Base-by-base conservation (phyloP, 1,140 invertebrate genomes). In the Zaprionus africanus region DNA sequence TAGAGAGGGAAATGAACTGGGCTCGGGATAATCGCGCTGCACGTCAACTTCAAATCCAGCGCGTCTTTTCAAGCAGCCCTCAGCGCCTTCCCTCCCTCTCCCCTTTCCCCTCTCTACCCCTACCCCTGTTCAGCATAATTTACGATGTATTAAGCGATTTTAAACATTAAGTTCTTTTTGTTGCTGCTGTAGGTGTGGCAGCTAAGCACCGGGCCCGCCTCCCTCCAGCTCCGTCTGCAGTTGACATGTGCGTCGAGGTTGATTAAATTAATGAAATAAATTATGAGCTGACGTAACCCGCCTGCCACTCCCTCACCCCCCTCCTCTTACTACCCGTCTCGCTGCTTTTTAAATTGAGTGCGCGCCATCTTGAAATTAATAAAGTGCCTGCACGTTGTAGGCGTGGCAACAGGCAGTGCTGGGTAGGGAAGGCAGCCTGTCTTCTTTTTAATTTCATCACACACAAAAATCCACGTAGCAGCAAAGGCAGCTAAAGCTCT, bases 221-320 rank as follows among this genome's bases (percentile, higher is more conserved):
- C 41, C n/a, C n/a, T 17, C 41, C 41, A 2, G 2, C 41, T 7
- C 41, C 72, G 60, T 63, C 65, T 70, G 86, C 79, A 90, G 82
- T 85, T 90, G 86, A 90, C 85, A 90, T 86, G 85, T 90, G 86
- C 86, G 78, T 68, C 75, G 78, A 87, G 74, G 84, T 90, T 90
- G 86, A 90, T 90, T 90, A 90, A 90, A 90, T 90, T 90, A 90
- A 90, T 90, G 85, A 90, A 90, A 90, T 90, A 90, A 90, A 90
- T 90, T 90, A 90, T 90, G 85, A 90, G 82, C 76, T 82, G 85
- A 41, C 38, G 38, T 41, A 41, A 41, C 82, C 69, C 79, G 28
- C 58, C 65, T 7, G 15, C n/a, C 41, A 7, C 41, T 9, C 1
- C 53, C 24, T 22, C n/a, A 0, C 26, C 26, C 51, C 7, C 0